Evolutionary conservation across 2,113 vertebrate genomes (phyloP), one percentile per base, ranked within the genome.

Genomic region (Oxyruncus cristatus): DNA sequence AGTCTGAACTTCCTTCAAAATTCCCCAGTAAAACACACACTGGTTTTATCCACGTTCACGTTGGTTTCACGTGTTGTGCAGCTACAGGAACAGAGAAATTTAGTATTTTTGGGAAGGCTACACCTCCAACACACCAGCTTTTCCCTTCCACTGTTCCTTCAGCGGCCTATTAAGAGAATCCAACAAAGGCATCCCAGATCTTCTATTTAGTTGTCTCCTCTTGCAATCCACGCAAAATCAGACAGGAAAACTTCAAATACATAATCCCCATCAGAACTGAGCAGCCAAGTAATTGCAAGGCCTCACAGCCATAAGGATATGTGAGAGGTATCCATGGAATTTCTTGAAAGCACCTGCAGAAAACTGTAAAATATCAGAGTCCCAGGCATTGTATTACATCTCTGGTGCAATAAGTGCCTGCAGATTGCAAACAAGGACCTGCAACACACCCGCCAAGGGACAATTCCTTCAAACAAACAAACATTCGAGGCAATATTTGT

Each of bases 251-350:
- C 33, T 59, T 52, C 13, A 62, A 46, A 72, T 32, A 14, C 8
- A 12, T 16, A 23, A 75, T 28, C 37, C 23, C 30, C 35, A 42
- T 14, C 65, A 81, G 55, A 68, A 61, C 0, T 2, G 50, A 35
- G 50, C 50, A 87, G 41, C 23, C 35, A 73, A 76, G 9, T 19
- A 11, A 76, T 46, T 27, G 27, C 47, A 58, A 47, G 70, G 53
- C 41, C 56, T 21, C 3, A 20, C 0, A 4, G 28, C n/a, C 50
- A 50, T 2, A 11, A 23, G 26, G 76, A 39, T 17, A 33, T 9
- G 39, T 2, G 49, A 50, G 58, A 49, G 37, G 30, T 8, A 35
- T 15, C 44, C 5, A 2, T 2, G 14, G 61, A 6, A 58, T 63
- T 63, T 53, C 59, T 30, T 56, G 24, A 18, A 62, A 82, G 14